These are phyloP conservation scores for Heliconius charithonia DNA, from an alignment of 2,888 invertebrate species.

Conservation along the genomic window DNA sequence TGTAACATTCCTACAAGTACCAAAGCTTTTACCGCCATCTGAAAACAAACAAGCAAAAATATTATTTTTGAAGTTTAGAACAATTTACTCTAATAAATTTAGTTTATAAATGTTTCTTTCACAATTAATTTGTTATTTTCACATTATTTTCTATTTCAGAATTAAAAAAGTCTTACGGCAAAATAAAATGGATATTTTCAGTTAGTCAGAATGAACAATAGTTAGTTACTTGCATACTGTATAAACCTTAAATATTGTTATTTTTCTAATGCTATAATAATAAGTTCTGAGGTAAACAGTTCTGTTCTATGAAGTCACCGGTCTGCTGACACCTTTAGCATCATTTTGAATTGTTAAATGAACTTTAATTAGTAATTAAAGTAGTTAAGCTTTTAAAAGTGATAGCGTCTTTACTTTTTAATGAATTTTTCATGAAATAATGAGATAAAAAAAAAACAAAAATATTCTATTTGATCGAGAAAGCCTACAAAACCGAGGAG, in stretches of 20 bases:
- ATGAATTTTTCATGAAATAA: no score
- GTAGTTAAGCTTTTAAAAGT: no score
- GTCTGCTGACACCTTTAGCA: not conserved
- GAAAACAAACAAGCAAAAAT: conserved; percentile 2
- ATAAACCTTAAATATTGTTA: not conserved
- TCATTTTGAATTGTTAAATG: not conserved
- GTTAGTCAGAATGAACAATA: not conserved
- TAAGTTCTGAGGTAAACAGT: not conserved
- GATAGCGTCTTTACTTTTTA: no score
- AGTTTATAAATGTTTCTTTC: no score
- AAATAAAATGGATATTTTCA: not conserved
- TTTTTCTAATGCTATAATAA: not conserved
- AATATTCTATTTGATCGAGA: no score
- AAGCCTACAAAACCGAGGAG: no score
- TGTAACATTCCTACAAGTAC: conserved; percentile 4
- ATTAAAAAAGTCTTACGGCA: no score
- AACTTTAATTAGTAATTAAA: not conserved
- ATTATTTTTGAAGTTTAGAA: not conserved
- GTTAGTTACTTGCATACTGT: not conserved
- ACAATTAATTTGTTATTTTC: no score
- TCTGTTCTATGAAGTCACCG: not conserved
- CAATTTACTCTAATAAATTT: no score
- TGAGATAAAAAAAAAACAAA: no score
- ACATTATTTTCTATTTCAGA: no score
- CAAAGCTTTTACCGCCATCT: conserved; percentile 15